A percentile compares a stretch with the other conserved stretches of the same genome.
phyloP scores from a whole-genome alignment of 2,888 invertebrate genomes.

The Eupithecia tripunctaria region DNA sequence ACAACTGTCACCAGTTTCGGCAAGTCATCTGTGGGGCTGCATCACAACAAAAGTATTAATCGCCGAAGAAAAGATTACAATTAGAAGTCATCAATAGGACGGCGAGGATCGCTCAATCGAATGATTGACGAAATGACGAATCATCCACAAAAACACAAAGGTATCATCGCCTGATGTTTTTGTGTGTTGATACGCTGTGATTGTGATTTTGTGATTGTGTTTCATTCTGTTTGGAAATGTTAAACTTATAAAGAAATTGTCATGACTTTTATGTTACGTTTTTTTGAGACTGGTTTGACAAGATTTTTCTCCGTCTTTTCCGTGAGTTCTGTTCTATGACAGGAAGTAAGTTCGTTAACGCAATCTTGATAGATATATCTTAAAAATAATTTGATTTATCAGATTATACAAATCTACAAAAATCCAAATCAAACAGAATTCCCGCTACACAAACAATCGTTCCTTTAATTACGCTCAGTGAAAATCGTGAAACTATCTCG shows the following conservation, averaged over 20 bases:
- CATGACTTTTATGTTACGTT: neutral
- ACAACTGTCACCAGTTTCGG: slow-evolving; percentile 30
- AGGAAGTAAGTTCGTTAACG: neutral
- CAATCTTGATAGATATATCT: neutral
- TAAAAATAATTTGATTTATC: slow-evolving; percentile 8
- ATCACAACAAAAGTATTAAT: slow-evolving; percentile 59
- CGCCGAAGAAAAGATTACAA: slow-evolving; percentile 60
- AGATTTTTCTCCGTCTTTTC: neutral
- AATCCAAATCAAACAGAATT: slow-evolving; percentile 19
- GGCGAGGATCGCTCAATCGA: slow-evolving; percentile 51
- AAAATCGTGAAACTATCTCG: slow-evolving; percentile 37
- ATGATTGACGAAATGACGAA: slow-evolving; percentile 60
- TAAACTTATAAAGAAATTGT: neutral
- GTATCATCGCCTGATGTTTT: slow-evolving; percentile 44
- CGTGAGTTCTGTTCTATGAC: neutral
- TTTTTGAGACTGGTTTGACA: neutral
- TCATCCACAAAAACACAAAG: slow-evolving; percentile 46
- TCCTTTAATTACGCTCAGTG: slow-evolving; percentile 30
- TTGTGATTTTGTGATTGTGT: slow-evolving; percentile 34
- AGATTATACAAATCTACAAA: neutral
- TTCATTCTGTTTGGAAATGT: neutral
- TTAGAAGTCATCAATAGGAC: slow-evolving; percentile 62
- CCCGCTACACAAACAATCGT: slow-evolving; percentile 33
- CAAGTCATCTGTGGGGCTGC: slow-evolving; percentile 52
- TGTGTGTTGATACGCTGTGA: slow-evolving; percentile 30